Conservation (phyloP, 2,113 vertebrate genomes). For the Gasterosteus nipponicus region DNA sequence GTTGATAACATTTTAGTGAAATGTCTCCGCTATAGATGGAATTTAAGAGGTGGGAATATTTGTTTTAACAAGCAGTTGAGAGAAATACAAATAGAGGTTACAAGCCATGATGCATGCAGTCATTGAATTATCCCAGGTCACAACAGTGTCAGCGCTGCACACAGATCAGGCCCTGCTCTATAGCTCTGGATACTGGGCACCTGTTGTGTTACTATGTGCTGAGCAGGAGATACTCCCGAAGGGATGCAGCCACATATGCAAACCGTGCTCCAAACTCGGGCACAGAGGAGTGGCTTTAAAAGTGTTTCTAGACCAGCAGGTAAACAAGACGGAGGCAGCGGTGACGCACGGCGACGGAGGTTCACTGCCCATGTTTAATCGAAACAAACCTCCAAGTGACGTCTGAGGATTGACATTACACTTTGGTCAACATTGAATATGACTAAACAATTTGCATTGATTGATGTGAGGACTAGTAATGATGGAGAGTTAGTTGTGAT, state of each 20-base stretch:
- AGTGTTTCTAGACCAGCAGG: constrained; percentile 55
- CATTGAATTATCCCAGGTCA: neutral
- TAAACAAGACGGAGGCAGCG: constrained; percentile 69
- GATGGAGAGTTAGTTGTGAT: neutral
- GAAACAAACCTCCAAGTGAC: neutral
- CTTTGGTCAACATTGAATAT: neutral
- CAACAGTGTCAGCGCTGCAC: neutral
- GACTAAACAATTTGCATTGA: neutral
- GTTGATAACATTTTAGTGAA: constrained; percentile 1
- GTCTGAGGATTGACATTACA: neutral
- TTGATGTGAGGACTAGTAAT: neutral
- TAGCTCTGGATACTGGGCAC: constrained; percentile 70
- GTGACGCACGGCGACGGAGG: neutral
- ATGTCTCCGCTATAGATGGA: neutral
- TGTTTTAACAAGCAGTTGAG: neutral
- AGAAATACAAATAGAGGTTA: constrained; percentile 6
- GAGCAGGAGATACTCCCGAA: constrained; percentile 74
- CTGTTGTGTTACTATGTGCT: constrained; percentile 81
- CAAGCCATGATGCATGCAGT: neutral
- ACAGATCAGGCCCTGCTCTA: neutral
- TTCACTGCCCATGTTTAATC: neutral
- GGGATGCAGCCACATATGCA: constrained; percentile 85
- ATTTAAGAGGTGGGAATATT: neutral
- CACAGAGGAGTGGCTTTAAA: constrained; percentile 70
- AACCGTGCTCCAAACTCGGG: constrained; percentile 72